Base-by-base conservation (phyloP, 2,888 invertebrate species). In the Heliconius ismenius region DNA sequence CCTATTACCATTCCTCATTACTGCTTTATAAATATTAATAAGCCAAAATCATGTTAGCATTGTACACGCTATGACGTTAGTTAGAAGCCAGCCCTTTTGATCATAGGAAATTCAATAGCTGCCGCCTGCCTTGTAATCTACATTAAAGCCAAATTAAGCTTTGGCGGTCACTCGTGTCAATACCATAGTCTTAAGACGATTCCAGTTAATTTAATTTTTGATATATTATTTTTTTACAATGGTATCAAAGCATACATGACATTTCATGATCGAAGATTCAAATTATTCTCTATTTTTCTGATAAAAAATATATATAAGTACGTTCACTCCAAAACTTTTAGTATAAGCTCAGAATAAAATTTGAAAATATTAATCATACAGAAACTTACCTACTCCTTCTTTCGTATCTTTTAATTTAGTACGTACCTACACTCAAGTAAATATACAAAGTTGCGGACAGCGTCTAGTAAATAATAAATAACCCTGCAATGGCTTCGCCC, bases 391-490 rank as follows among this genome's bases (percentile, higher is more conserved):
- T 24, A 24, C 21, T 54, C 26, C 24, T n/a, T 3, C 49, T 28
- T 28, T 26, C 11, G 49, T 70, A 54, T 54, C 54, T 49, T 54
- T 54, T 62, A 39, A 60, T 26, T 62, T 60, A 39, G 6, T 39
- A 39, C 24, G 39, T 54, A 43, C 15, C 49, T 58, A 36, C 43
- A 62, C 26, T 18, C 62, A 39, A 15, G 24, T 62, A 62, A 36
- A n/a, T 73, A 60, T 73, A 62, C 73, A 43, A 73, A 73, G 73
- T 62, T 62, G 73, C 73, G 39, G 62, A 73, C 62, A 62, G 13
- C 73, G 24, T 73, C 73, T 43, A 73, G 62, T 73, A 62, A 73
- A 73, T 73, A 73, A 73, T 73, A 73, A 73, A 73, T 43, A 73
- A 62, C 73, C 4, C 62, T 73, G 73, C 73, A 43, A 60, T 73